Conservation (phyloP, 2,888 invertebrate species). For the Malthinus seriepunctatus region DNA sequence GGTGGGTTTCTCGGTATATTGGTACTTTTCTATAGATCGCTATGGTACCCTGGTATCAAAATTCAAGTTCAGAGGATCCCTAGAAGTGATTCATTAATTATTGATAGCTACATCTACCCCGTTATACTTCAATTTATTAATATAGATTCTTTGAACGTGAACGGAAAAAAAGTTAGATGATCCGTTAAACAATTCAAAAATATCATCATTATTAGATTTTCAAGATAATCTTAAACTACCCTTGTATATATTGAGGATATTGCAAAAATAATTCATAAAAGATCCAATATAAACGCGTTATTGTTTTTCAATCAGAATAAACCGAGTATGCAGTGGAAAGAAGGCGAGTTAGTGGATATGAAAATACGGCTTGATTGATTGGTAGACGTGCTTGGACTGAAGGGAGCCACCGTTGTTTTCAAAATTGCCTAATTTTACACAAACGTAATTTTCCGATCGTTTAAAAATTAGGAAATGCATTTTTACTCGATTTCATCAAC, state of each 20-base stretch:
- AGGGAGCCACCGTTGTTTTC: conserved; percentile 37
- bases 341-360: conserved; percentile 51
- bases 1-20: no score
- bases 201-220: conserved; percentile 22
- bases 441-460: no score
- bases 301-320: conserved; percentile 54
- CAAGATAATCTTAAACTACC: conserved; percentile 39
- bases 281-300: conserved; percentile 51
- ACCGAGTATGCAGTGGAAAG: conserved; percentile 45
- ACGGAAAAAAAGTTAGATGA: no score
- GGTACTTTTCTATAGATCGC: no score
- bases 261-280: conserved; percentile 50
- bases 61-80: no score
- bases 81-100: no score
- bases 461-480: neutral
- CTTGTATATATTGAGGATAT: conserved; percentile 48
- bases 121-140: no score
- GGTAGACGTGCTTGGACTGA: conserved; percentile 50
- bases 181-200: neutral
- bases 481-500: neutral
- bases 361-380: conserved; percentile 53
- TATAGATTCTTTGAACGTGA: no score
- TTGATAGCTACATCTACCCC: no score
- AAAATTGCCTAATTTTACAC: conserved; percentile 32
- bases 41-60: no score